Percentiles rank a stretch among this genome's conserved stretches.
phyloP scores from a whole-genome alignment of 2,888 invertebrate genomes.

The Zaprionus lineosus region DNA sequence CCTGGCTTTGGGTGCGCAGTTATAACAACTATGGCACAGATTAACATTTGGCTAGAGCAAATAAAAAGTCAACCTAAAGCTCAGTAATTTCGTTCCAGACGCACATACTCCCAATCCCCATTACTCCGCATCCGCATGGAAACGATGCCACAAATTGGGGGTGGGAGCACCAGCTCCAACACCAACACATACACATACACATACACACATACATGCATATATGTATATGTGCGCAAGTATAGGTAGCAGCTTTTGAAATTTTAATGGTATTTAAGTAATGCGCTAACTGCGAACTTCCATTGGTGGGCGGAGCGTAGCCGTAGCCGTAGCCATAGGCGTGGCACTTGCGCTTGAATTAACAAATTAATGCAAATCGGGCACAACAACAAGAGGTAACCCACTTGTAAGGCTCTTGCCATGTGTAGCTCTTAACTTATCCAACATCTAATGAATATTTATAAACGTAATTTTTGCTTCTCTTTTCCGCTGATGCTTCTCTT shows the following conservation, averaged over 20 bases:
- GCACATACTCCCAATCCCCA: no score
- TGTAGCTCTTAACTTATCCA: constrained; percentile 34
- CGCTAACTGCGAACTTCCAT: no score
- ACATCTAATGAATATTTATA: constrained; percentile 73
- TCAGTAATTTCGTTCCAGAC: constrained; percentile 45
- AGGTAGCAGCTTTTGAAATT: constrained; percentile 67
- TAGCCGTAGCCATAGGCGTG: constrained; percentile 40
- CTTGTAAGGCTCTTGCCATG: constrained; percentile 1
- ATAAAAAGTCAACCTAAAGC: constrained; percentile 35
- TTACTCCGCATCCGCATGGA: constrained; percentile 1
- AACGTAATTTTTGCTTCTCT: constrained; percentile 34
- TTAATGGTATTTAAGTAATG: constrained; percentile 64
- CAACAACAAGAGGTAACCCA: constrained; percentile 23
- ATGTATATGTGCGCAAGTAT: no score
- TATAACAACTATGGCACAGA: constrained; percentile 39
- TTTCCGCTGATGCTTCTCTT: no score
- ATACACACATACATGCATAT: constrained; percentile 9
- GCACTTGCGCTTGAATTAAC: constrained; percentile 75
- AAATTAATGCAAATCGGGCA: constrained; percentile 76
- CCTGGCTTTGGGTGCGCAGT: constrained; percentile 9
- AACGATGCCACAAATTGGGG: no score
- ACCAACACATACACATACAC: no score
- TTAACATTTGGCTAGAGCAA: constrained; percentile 45
- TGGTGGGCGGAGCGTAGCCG: no score
- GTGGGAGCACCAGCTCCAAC: no score